Percentiles rank a stretch among this genome's conserved stretches.
Evolutionary conservation across 2,113 vertebrate species (phyloP).

Genomic region (Monarcha castaneiventris): DNA sequence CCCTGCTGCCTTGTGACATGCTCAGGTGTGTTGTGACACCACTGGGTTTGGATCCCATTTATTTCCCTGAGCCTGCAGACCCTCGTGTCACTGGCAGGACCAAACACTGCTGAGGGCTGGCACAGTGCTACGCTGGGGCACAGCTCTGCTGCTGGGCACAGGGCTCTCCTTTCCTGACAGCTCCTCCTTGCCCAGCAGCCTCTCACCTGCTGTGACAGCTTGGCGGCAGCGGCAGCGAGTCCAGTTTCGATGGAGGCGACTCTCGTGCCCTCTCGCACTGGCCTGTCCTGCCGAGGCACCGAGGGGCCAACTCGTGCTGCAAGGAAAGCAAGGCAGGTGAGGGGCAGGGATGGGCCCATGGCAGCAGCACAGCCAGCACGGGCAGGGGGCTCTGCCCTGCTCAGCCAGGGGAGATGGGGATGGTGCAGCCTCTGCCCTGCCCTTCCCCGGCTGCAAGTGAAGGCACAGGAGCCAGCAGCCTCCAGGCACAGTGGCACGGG

Average conservation of each 20-base stretch:
- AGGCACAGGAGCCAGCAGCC: not conserved
- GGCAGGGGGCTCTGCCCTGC: not conserved
- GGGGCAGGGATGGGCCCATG: rapidly evolving
- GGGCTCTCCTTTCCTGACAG: not conserved
- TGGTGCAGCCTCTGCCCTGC: not conserved
- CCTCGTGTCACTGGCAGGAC: not conserved
- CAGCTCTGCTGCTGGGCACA: not conserved
- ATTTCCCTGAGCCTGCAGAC: not conserved
- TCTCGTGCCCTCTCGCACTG: conserved; percentile 92
- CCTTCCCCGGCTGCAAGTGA: rapidly evolving
- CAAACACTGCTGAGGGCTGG: not conserved
- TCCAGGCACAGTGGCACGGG: rapidly evolving
- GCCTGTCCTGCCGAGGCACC: conserved; percentile 92
- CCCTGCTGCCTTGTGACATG: rapidly evolving
- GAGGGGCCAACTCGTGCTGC: conserved; percentile 93
- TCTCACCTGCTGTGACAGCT: conserved; percentile 94
- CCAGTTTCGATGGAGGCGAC: conserved; percentile 98
- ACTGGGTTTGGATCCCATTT: not conserved
- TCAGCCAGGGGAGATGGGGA: not conserved
- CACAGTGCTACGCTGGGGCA: not conserved
- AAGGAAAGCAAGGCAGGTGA: conserved; percentile 43
- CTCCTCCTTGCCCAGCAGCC: not conserved
- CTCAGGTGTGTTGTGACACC: not conserved
- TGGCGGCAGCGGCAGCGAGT: conserved; percentile 91
- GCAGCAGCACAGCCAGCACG: not conserved